Percentiles rank a stretch among this genome's conserved stretches.
phyloP scores from a whole-genome alignment of 2,797 vertebrate species.

The Bufotes viridis region DNA sequence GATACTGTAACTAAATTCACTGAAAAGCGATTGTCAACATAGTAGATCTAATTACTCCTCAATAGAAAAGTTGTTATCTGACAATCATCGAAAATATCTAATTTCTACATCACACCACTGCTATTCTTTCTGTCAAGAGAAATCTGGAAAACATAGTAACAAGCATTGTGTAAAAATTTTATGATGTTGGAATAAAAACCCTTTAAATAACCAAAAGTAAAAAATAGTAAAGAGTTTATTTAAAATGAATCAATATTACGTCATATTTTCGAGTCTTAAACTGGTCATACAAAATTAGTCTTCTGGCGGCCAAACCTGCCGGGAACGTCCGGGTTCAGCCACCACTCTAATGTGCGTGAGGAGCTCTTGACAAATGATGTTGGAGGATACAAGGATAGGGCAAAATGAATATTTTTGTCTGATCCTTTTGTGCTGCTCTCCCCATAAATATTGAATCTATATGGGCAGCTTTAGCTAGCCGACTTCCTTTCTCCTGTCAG shows the following conservation, averaged over 20 bases:
- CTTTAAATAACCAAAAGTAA: not conserved
- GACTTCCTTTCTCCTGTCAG: slow-evolving; percentile 27
- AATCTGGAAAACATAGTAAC: slow-evolving; percentile 4
- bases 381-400: too few relatives aligned
- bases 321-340: too few relatives aligned
- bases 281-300: too few relatives aligned
- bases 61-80: not conserved
- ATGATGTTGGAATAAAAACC: not conserved
- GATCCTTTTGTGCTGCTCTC: too few relatives aligned
- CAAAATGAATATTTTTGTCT: too few relatives aligned
- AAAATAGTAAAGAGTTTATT: not conserved
- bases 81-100: not conserved
- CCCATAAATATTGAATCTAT: too few relatives aligned
- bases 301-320: too few relatives aligned
- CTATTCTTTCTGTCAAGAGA: not conserved
- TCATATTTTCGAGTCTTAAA: not conserved
- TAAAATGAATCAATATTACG: not conserved
- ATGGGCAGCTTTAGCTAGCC: not conserved
- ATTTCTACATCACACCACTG: not conserved
- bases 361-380: too few relatives aligned
- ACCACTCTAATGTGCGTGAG: too few relatives aligned
- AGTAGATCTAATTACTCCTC: slow-evolving; percentile 20
- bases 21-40: slow-evolving; percentile 19
- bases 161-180: not conserved
- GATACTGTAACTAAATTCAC: slow-evolving; percentile 42